These are phyloP conservation scores for Cosmia trapezina DNA, from an alignment of 2,888 invertebrate species.

Conservation along the genomic window DNA sequence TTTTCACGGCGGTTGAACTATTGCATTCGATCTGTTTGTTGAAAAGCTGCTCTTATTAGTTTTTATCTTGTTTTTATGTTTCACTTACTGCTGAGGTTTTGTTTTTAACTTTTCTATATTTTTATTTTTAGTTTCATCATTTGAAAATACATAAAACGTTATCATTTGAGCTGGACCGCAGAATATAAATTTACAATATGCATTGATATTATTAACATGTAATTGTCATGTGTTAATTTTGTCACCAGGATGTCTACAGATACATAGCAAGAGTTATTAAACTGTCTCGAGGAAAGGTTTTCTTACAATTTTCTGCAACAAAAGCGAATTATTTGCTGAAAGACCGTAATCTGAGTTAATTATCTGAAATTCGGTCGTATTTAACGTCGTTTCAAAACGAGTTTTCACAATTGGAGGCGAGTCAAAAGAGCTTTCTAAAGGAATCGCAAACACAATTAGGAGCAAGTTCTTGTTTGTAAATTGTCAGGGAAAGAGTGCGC, in stretches of 20 bases:
- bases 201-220: no score
- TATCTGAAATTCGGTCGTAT: conserved; percentile 87
- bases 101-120: neutral
- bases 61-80: conserved; percentile 34
- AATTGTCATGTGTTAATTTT: neutral
- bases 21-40: conserved; percentile 77
- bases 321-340: conserved; percentile 83
- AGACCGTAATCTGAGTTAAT: conserved; percentile 88
- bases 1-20: conserved; percentile 82
- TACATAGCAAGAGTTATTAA: conserved; percentile 9
- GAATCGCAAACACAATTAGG: conserved; percentile 88
- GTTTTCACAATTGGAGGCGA: conserved; percentile 85
- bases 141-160: no score
- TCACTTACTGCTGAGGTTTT: neutral
- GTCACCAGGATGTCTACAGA: neutral
- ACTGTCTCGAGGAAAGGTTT: conserved; percentile 27
- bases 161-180: no score
- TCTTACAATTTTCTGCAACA: conserved; percentile 76
- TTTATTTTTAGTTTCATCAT: neutral
- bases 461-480: conserved; percentile 85
- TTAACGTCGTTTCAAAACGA: conserved; percentile 86
- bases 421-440: conserved; percentile 87
- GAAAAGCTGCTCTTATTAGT: conserved; percentile 57
- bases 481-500: conserved; percentile 83
- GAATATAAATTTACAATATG: no score